Percentiles rank a stretch among this genome's conserved stretches.
Conservation (phyloP, 2,113 vertebrate genomes). For the Elephantulus edwardii region DNA sequence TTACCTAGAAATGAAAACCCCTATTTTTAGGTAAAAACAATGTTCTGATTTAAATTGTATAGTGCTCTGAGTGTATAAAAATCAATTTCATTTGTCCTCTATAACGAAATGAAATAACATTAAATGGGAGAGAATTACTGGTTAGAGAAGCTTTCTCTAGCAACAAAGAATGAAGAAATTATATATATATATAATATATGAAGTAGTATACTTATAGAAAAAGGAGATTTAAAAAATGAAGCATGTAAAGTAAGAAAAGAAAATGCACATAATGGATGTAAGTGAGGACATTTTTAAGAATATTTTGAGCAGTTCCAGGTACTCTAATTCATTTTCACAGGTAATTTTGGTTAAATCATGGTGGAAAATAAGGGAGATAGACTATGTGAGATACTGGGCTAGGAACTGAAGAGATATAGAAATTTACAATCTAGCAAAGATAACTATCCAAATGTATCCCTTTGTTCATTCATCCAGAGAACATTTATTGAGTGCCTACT, state of each 20-base stretch:
- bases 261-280: conserved; percentile 36
- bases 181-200: no score
- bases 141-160: not conserved
- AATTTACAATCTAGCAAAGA: conserved; percentile 27
- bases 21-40: conserved; percentile 9
- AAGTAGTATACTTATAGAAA: not conserved
- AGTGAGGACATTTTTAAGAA: conserved; percentile 25
- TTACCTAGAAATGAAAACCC: not conserved
- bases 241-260: not conserved
- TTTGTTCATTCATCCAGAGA: not conserved
- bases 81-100: conserved; percentile 32
- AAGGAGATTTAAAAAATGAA: conserved; percentile 34
- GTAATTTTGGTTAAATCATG: conserved; percentile 22
- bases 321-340: conserved; percentile 25
- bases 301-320: conserved; percentile 6
- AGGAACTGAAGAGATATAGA: not conserved
- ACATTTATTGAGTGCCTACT: conserved; percentile 22
- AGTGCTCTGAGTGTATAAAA: not conserved
- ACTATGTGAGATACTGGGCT: not conserved
- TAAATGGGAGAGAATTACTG: conserved; percentile 33
- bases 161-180: conserved; percentile 35
- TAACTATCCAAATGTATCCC: not conserved
- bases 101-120: conserved; percentile 27
- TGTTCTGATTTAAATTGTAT: conserved; percentile 39
- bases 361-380: not conserved